Evolutionary conservation across 2,113 vertebrate species (phyloP), one percentile per base, ranked within the genome.

Genomic region (Limnothrissa miodon): DNA sequence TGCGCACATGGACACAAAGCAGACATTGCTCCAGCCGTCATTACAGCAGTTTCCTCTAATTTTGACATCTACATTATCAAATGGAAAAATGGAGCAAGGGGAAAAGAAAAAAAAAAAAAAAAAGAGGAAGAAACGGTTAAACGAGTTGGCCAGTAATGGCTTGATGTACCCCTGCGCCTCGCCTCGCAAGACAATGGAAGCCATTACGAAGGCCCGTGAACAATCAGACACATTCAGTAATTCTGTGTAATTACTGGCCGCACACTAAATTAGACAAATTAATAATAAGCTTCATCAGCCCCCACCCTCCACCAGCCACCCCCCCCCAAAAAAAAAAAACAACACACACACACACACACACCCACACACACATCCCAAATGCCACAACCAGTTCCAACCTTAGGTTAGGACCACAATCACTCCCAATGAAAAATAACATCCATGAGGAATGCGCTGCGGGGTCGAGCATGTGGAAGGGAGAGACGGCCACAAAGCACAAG

Each of bases 191-290:
- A 91, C 88, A 91, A 92, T 88, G 84, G 87, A 88, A 87, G 90
- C 89, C 88, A 90, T 92, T 93, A 91, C 88, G 82, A 88, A 93
- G 91, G 88, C 87, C 87, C 88, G 87, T 86, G 89, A 93, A 92
- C 90, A 93, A 93, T 82, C 80, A 85, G 89, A 89, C 89, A 89
- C 89, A 92, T 90, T 92, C 82, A 88, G 90, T 91, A 91, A 89
- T 91, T 83, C 85, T 53, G 83, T 87, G 86, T 93, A 92, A 94
- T 93, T 93, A 92, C 87, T 92, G 89, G 86, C 88, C 84, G 78
- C 83, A 89, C 89, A 89, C 45, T 44, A 84, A 88, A 89, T 88
- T 70, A 85, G 87, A 82, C 81, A 66, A 79, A 82, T 80, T 56
- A 86, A 87, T 83, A 90, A 83, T 86, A 56, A 86, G 87, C 79